Base-by-base conservation (phyloP, 2,797 vertebrate genomes). In the Pygocentrus nattereri region DNA sequence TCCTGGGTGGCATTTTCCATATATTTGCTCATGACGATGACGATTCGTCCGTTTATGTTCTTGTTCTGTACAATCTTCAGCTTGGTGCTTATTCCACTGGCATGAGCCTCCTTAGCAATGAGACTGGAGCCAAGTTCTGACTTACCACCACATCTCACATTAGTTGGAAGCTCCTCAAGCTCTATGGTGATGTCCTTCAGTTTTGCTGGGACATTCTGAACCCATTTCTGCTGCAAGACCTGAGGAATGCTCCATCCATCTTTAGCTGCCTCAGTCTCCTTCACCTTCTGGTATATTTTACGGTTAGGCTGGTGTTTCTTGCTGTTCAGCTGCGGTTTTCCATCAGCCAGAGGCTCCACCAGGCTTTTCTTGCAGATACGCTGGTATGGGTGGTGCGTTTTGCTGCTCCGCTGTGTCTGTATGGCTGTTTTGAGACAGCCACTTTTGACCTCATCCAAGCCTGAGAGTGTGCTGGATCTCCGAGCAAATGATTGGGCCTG, bases 11-110 rank as follows among this genome's bases (percentile, higher is more conserved):
- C 41, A 44, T 10, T 98, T 83, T 98, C 96, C 97, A 99, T 97
- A 91, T 98, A 98, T 83, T 99, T 99, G 93, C 98, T 99, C 97
- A 99, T 99, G 79, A 99, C 98, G 0, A 99, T 99, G 61, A 99
- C 97, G 5, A 99, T 99, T 80, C 97, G 94, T 0, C 98, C 98
- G 0, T 99, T 98, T 91, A 98, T 98, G 90, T 99, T 98, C 87
- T 99, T 99, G 89, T 99, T 99, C 89, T 98, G 97, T 34, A 99
- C 98, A 0, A 99, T 99, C 91, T 99, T 99, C 89, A 99, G 95
- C 90, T 98, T 99, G 79, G 96, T 93, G 81, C 96, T 94, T 0
- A 95, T 93, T 19, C 95, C 95, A 0, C 96, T 97, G n/a, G 81
- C 70, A 65, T 83, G 89, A 0, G 70, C 89, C 21, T 93, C 34